Evolutionary conservation across 2,797 vertebrate genomes (phyloP).

Genomic region (Gila robusta): DNA sequence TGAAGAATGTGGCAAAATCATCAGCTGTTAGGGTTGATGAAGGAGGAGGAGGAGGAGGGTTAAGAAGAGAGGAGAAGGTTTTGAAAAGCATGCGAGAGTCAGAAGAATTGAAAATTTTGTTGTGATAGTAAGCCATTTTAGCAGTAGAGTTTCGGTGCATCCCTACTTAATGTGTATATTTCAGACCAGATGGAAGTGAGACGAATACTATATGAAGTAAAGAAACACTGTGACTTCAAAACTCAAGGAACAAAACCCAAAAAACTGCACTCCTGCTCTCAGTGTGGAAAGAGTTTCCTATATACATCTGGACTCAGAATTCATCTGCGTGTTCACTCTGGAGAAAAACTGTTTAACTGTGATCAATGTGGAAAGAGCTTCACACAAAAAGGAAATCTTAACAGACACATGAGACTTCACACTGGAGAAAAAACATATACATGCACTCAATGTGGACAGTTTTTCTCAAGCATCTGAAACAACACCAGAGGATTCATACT

Average conservation of each 20-base stretch:
- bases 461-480: background rate
- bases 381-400: no score
- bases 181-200: background rate
- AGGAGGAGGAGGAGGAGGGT: no score
- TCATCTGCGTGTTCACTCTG: background rate
- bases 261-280: background rate
- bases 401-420: no score
- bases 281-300: background rate
- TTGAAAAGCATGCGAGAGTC: no score
- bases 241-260: background rate
- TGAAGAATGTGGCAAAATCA: no score
- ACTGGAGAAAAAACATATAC: no score
- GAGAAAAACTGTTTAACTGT: background rate
- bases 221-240: background rate
- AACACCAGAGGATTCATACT: background rate
- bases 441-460: background rate
- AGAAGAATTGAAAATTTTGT: no score
- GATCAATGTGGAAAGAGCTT: background rate
- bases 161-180: background rate
- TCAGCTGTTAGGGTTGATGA: no score
- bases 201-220: background rate
- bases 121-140: no score
- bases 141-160: no score
- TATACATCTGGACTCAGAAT: background rate
- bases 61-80: no score